These are phyloP conservation scores for Neostethus bicornis DNA, from an alignment of 2,797 vertebrate species.

Conservation along the genomic window DNA sequence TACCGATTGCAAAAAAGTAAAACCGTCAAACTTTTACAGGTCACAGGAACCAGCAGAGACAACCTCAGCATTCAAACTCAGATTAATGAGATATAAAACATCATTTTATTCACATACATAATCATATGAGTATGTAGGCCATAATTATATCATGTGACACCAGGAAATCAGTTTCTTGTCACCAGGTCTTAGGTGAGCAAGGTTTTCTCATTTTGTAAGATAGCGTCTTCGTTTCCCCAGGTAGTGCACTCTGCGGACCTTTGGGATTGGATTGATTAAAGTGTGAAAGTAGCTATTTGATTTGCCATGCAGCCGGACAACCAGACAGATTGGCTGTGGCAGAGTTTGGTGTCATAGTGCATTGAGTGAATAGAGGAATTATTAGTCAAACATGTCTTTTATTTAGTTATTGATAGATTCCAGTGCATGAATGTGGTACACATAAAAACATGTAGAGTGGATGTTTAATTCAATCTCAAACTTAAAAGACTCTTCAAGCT, in stretches of 20 bases:
- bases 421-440: slow-evolving; percentile 1
- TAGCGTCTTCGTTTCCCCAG: slow-evolving; percentile 49
- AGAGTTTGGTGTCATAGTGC: slow-evolving; percentile 44
- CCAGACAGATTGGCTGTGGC: slow-evolving; percentile 49
- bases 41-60: slow-evolving; percentile 18
- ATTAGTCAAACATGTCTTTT: slow-evolving; percentile 46
- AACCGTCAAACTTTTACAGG: slow-evolving; percentile 28
- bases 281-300: slow-evolving; percentile 54
- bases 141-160: slow-evolving; percentile 65
- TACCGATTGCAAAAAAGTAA: slow-evolving; percentile 12
- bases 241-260: slow-evolving; percentile 50
- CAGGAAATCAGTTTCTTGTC: slow-evolving; percentile 69
- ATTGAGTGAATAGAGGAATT: slow-evolving; percentile 56
- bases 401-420: slow-evolving; percentile 41
- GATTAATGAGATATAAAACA: slow-evolving; percentile 47
- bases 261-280: slow-evolving; percentile 65
- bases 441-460: slow-evolving; percentile 5
- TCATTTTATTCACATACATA: slow-evolving; percentile 38
- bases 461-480: slow-evolving; percentile 20
- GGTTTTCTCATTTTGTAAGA: slow-evolving; percentile 67
- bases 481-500: slow-evolving; percentile 16
- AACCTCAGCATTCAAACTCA: slow-evolving; percentile 11
- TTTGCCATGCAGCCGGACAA: slow-evolving; percentile 55
- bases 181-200: slow-evolving; percentile 51
- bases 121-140: slow-evolving; percentile 48